Evolutionary conservation across 2,888 invertebrate species (phyloP).

Genomic region (Fissipunctia ypsillon): DNA sequence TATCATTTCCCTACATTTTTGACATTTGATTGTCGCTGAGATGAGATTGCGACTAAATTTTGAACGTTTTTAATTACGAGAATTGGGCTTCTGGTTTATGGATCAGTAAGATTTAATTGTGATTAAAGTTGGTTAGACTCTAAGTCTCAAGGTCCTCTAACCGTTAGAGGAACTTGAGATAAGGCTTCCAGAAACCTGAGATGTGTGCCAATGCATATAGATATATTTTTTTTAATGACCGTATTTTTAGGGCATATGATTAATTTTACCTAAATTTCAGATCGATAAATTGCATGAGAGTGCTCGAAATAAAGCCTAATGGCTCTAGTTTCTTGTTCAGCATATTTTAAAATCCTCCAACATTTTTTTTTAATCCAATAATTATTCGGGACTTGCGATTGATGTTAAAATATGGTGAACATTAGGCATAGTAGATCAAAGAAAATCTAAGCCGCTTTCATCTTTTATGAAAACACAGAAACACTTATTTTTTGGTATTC

Average conservation of each 20-base stretch:
- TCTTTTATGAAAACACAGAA: background rate
- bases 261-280: background rate
- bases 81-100: too few species aligned
- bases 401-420: conserved; percentile 1
- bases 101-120: background rate
- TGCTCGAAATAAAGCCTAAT: background rate
- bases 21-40: too few species aligned
- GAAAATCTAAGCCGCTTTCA: background rate
- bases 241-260: background rate
- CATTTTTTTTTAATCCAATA: background rate
- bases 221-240: background rate
- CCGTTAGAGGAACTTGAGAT: background rate
- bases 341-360: conserved; percentile 2
- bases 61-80: too few species aligned
- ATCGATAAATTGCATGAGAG: conserved; percentile 15
- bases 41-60: too few species aligned
- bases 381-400: background rate
- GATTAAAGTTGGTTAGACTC: background rate
- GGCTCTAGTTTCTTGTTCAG: background rate
- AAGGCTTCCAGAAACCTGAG: background rate
- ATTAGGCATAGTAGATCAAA: background rate
- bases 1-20: too few species aligned
- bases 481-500: background rate
- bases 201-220: background rate
- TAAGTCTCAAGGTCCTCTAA: too few species aligned